phyloP scores from a whole-genome alignment of 2,888 invertebrate species.

The Caenorhabditis sp. region DNA sequence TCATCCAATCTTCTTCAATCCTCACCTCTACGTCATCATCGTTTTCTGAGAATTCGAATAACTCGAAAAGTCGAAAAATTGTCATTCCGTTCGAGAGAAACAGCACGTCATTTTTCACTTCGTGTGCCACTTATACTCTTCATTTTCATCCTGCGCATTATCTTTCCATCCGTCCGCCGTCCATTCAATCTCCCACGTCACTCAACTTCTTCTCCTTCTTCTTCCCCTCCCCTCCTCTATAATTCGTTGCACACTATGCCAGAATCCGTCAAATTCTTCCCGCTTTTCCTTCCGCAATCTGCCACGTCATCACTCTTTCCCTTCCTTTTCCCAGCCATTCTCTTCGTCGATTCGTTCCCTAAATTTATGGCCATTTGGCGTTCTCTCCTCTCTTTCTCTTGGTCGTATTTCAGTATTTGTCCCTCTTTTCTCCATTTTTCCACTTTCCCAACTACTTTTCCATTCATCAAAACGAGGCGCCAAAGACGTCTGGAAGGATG shows the following conservation, averaged over 20 bases:
- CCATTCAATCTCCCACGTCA: slow-evolving; percentile 13
- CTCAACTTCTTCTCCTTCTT: slow-evolving; percentile 1
- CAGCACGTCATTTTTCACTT: slow-evolving; percentile 13
- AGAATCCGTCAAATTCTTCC: background rate
- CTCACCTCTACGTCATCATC: background rate
- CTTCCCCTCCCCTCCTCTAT: background rate
- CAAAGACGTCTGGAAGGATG: slow-evolving; percentile 7
- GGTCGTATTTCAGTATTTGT: too few species aligned
- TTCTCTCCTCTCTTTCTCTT: too few species aligned
- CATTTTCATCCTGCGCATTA: slow-evolving; percentile 18
- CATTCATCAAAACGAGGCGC: slow-evolving; percentile 34
- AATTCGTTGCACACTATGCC: background rate
- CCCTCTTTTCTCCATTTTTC: slow-evolving; percentile 11
- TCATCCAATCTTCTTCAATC: too few species aligned
- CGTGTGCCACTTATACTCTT: slow-evolving; percentile 10
- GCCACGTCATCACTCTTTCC: slow-evolving; percentile 30
- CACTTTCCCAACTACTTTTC: slow-evolving; percentile 37
- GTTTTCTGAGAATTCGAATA: too few species aligned
- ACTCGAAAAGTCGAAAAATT: slow-evolving; percentile 9
- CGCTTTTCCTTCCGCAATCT: background rate
- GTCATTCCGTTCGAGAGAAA: slow-evolving; percentile 25
- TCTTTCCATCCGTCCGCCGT: slow-evolving; percentile 1
- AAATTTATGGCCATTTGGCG: slow-evolving; percentile 29
- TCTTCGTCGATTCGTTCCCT: slow-evolving; percentile 25
- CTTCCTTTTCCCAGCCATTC: slow-evolving; percentile 37